phyloP scores from a whole-genome alignment of 2,113 vertebrate species.

The Leptobrachium leishanense region DNA sequence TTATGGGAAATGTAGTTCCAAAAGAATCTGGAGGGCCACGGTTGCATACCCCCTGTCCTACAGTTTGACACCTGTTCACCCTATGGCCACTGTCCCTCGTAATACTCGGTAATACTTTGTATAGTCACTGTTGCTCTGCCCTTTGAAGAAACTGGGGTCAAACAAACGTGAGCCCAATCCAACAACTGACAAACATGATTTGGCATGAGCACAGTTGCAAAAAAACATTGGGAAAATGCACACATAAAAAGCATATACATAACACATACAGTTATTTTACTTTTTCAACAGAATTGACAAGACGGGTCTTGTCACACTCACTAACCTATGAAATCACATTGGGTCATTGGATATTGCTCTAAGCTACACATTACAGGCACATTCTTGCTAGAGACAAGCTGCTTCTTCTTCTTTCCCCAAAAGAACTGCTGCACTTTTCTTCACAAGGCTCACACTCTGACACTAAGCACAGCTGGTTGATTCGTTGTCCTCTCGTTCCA shows the following conservation, averaged over 20 bases:
- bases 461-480: conserved; percentile 32
- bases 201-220: too few relatives aligned
- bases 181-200: too few relatives aligned
- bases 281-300: conserved; percentile 43
- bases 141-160: too few relatives aligned
- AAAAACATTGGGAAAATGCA: conserved; percentile 52
- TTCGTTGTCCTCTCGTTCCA: conserved; percentile 33
- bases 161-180: too few relatives aligned
- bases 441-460: conserved; percentile 58
- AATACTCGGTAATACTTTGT: too few relatives aligned
- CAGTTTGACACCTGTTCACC: too few relatives aligned
- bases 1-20: too few relatives aligned
- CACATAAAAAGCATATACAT: conserved; percentile 54
- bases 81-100: too few relatives aligned
- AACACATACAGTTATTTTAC: conserved; percentile 55
- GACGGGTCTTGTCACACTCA: conserved; percentile 58
- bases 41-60: too few relatives aligned
- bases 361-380: conserved; percentile 54
- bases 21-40: too few relatives aligned
- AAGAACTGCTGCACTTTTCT: conserved; percentile 28
- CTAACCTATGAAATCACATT: conserved; percentile 43
- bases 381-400: conserved; percentile 52
- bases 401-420: conserved; percentile 23
- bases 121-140: too few relatives aligned
- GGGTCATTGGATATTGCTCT: conserved; percentile 47